phyloP scores from a whole-genome alignment of 2,888 invertebrate species.

The Ectemnius cavifrons region DNA sequence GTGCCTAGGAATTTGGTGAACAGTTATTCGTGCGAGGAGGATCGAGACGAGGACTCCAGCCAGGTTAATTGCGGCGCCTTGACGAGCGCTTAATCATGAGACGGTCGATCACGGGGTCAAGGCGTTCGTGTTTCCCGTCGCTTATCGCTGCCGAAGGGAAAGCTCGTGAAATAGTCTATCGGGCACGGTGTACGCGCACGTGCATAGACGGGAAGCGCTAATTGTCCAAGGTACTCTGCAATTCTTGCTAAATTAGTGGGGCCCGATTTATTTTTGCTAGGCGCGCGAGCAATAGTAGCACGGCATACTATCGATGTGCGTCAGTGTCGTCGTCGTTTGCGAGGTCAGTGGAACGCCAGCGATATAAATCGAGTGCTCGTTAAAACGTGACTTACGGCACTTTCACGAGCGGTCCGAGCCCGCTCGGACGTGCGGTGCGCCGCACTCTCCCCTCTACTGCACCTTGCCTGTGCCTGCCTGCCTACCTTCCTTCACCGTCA shows the following conservation, averaged over 20 bases:
- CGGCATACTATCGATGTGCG: constrained; percentile 16
- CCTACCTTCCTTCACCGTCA: constrained; percentile 15
- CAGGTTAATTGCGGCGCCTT: no score
- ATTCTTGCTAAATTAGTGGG: constrained; percentile 10
- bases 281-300: background rate
- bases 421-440: constrained; percentile 34
- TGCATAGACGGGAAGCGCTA: no score
- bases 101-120: no score
- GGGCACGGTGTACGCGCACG: no score
- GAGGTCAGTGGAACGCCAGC: constrained; percentile 52
- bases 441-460: constrained; percentile 16
- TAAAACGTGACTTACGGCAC: constrained; percentile 58
- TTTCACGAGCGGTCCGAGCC: constrained; percentile 49
- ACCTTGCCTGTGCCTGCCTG: constrained; percentile 18
- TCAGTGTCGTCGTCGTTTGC: constrained; percentile 33
- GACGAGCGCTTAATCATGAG: no score
- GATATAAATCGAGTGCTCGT: constrained; percentile 51
- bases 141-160: no score
- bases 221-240: no score
- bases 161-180: no score
- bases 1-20: no score
- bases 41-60: no score
- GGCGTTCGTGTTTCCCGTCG: no score
- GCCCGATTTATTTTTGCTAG: constrained; percentile 15
- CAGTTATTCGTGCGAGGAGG: no score